Percentiles rank a stretch among this genome's conserved stretches.
Conservation (phyloP, 2,113 vertebrate genomes). For the Mirounga angustirostris region DNA sequence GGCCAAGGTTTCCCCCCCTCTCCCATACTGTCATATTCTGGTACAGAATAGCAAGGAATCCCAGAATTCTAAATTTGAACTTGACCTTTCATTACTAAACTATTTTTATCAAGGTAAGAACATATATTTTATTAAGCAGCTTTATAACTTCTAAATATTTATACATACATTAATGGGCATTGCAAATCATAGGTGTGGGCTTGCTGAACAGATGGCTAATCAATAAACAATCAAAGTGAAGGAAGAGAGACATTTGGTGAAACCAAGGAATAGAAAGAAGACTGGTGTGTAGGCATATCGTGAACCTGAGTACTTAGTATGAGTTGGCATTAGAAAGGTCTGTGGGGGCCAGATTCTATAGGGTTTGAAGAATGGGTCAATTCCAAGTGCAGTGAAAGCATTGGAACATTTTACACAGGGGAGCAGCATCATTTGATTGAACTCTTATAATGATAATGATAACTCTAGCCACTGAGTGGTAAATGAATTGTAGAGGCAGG, state of each 20-base stretch:
- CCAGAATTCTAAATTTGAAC: neutral
- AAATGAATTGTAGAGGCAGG: neutral
- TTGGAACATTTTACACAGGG: neutral
- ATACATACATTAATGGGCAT: neutral
- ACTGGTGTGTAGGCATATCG: neutral
- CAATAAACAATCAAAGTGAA: neutral
- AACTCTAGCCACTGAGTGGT: neutral
- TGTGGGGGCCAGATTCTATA: neutral
- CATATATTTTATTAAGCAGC: constrained; percentile 1
- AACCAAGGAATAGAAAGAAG: neutral
- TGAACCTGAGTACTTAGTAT: too few relatives aligned
- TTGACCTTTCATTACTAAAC: neutral
- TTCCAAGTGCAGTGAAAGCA: neutral
- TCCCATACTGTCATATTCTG: neutral
- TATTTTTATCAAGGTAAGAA: neutral
- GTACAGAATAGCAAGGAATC: neutral
- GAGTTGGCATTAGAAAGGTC: neutral
- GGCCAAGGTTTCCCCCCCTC: fast-evolving
- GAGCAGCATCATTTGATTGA: neutral
- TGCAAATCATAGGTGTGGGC: neutral
- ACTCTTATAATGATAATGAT: neutral
- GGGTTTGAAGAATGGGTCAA: neutral
- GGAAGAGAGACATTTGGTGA: neutral
- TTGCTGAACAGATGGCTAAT: neutral
- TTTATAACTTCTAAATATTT: constrained; percentile 37